phyloP scores from a whole-genome alignment of 2,888 invertebrate genomes.

The Syrphus vitripennis region DNA sequence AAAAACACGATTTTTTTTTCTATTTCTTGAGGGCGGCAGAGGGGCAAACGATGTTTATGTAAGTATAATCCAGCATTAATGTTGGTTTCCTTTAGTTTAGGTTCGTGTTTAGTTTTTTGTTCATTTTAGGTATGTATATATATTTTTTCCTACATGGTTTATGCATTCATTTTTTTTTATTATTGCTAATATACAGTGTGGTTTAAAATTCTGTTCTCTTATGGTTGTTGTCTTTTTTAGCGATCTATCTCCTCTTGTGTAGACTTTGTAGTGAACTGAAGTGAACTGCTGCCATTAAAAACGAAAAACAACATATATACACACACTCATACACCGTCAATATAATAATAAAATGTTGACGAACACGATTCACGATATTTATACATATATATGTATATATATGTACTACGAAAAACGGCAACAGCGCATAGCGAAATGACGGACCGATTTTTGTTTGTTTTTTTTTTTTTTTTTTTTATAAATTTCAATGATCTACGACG shows the following conservation, averaged over 20 bases:
- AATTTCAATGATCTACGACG: conserved; percentile 43
- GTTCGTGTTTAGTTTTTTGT: no score
- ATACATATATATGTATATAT: not conserved
- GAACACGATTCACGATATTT: conserved; percentile 42
- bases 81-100: conserved; percentile 38
- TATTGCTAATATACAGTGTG: conserved; percentile 61
- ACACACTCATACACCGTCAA: conserved; percentile 5
- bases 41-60: conserved; percentile 49
- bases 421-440: conserved; percentile 61
- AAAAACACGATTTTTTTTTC: not conserved
- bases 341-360: conserved; percentile 30
- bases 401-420: conserved; percentile 37
- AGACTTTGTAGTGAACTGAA: conserved; percentile 65
- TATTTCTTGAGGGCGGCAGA: not conserved
- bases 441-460: conserved; percentile 25
- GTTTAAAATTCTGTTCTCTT: conserved; percentile 32
- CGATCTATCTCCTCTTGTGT: conserved; percentile 16
- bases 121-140: no score
- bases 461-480: not conserved
- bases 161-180: conserved; percentile 29
- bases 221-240: not conserved
- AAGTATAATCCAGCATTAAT: conserved; percentile 66
- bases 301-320: not conserved
- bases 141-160: conserved; percentile 17
- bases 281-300: conserved; percentile 68